Conservation (phyloP, 2,113 vertebrate genomes). For the Numida meleagris region DNA sequence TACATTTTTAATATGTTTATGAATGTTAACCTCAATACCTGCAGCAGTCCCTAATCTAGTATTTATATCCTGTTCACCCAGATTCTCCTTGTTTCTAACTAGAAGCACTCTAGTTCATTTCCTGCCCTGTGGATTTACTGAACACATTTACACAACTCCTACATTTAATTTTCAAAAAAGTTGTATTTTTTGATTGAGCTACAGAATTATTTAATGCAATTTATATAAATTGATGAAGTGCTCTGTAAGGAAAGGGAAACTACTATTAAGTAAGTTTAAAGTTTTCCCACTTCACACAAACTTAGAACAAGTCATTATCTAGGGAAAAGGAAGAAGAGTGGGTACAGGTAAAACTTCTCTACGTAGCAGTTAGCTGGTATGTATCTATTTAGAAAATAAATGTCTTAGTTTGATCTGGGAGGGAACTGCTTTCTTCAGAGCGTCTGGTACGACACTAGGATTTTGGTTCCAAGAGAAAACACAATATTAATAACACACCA, state of each 20-base stretch:
- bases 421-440: too few relatives aligned
- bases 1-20: not conserved
- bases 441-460: too few relatives aligned
- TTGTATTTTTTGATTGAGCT: not conserved
- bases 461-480: too few relatives aligned
- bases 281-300: not conserved
- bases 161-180: not conserved
- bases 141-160: not conserved
- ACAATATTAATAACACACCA: too few relatives aligned
- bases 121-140: not conserved
- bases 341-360: not conserved
- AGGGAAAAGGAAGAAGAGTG: not conserved
- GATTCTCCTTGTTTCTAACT: not conserved
- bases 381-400: not conserved
- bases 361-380: not conserved
- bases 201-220: not conserved
- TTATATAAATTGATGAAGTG: not conserved
- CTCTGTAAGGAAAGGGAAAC: not conserved
- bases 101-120: not conserved
- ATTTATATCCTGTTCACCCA: not conserved
- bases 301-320: not conserved
- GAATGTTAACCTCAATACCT: not conserved
- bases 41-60: not conserved
- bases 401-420: too few relatives aligned
- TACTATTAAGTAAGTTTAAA: not conserved